phyloP scores from a whole-genome alignment of 2,797 vertebrate species.

The Staurois parvus region DNA sequence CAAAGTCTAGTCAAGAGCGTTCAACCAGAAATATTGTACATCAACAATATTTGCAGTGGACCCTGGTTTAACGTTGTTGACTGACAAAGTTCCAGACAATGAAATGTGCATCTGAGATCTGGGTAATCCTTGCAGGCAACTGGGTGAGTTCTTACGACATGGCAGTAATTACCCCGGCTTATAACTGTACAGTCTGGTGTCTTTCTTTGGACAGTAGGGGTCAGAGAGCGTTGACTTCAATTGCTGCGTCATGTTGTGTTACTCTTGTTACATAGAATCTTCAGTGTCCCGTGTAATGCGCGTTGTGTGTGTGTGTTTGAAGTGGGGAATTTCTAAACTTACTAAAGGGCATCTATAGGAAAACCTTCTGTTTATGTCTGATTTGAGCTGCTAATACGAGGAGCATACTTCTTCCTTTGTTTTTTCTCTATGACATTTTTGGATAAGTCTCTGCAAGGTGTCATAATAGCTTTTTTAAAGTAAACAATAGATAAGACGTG shows the following conservation, averaged over 20 bases:
- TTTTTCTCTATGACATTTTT: slow-evolving; percentile 6
- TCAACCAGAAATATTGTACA: slow-evolving; percentile 51
- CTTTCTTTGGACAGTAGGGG: slow-evolving; percentile 21
- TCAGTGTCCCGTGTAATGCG: slow-evolving; percentile 28
- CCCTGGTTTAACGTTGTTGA: slow-evolving; percentile 35
- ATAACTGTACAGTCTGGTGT: slow-evolving; percentile 42
- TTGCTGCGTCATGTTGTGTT: not conserved
- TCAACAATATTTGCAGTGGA: slow-evolving; percentile 53
- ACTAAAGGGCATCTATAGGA: not conserved
- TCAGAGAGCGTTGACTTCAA: not conserved
- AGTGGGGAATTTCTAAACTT: slow-evolving; percentile 3
- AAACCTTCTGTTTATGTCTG: slow-evolving; percentile 5
- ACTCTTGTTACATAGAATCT: slow-evolving; percentile 13
- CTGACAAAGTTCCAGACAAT: slow-evolving; percentile 33
- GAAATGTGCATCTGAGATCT: slow-evolving; percentile 8
- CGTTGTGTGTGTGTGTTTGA: slow-evolving; percentile 15
- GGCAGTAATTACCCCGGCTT: slow-evolving; percentile 4
- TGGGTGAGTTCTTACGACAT: slow-evolving; percentile 7
- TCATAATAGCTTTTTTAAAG: not conserved
- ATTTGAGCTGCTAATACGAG: not conserved
- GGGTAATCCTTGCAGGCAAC: slow-evolving; percentile 24
- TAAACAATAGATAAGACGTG: not conserved
- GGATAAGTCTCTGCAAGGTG: not conserved
- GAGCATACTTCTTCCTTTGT: not conserved
- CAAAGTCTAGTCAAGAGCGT: slow-evolving; percentile 38